A percentile compares a stretch with the other conserved stretches of the same genome.
Conservation (phyloP, 2,797 vertebrate species). For the Pseudochirops corinnae region DNA sequence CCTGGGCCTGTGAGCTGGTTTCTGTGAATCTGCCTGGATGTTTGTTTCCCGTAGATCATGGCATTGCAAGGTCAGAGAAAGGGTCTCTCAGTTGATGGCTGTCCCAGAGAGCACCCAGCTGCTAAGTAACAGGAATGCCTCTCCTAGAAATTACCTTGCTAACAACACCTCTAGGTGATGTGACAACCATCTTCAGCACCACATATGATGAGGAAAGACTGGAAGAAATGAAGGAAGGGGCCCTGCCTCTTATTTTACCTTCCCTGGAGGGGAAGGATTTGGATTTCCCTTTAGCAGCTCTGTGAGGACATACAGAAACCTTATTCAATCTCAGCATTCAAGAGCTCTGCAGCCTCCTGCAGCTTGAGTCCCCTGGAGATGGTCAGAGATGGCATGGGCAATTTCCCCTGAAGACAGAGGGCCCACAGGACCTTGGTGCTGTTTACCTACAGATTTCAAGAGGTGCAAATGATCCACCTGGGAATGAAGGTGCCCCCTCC, state of each 20-base stretch:
- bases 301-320: not conserved
- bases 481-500: slow-evolving; percentile 67
- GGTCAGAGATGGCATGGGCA: not conserved
- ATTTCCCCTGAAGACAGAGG: slow-evolving; percentile 53
- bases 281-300: not conserved
- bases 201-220: not conserved
- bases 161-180: not conserved
- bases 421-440: slow-evolving; percentile 75
- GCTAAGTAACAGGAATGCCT: not conserved
- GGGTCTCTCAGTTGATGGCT: not conserved
- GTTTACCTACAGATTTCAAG: slow-evolving; percentile 70
- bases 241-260: not conserved
- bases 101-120: not conserved
- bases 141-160: not conserved
- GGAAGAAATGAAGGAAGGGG: not conserved
- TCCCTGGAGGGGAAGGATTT: not conserved
- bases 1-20: not conserved
- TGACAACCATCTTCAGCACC: not conserved
- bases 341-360: not conserved
- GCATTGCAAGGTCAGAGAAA: not conserved
- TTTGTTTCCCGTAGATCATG: not conserved
- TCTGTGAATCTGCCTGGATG: not conserved
- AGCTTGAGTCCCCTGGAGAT: not conserved
- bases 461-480: slow-evolving; percentile 71
- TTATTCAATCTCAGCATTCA: not conserved